A percentile compares a stretch with the other conserved stretches of the same genome.
Evolutionary conservation across 2,113 vertebrate genomes (phyloP).

Genomic region (Herpetotheres cachinnans): DNA sequence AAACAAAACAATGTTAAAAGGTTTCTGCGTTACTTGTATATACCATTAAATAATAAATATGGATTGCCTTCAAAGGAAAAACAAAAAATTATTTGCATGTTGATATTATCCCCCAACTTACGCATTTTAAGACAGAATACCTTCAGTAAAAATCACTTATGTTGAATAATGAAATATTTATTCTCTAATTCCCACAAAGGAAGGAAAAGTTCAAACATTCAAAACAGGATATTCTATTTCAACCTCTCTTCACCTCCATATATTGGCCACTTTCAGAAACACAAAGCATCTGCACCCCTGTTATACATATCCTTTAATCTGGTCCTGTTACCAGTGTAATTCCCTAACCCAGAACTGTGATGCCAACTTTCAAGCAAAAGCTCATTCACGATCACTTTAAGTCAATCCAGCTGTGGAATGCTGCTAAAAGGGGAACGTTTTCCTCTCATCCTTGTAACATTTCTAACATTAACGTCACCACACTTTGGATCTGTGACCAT

Average conservation of each 20-base stretch:
- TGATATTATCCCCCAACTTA: neutral
- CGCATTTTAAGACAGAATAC: neutral
- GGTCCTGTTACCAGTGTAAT: neutral
- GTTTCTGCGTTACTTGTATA: neutral
- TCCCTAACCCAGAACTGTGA: neutral
- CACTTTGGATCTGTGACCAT: rapidly evolving
- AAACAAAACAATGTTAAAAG: neutral
- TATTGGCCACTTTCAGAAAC: neutral
- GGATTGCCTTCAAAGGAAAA: neutral
- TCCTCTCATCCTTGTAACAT: neutral
- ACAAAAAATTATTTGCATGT: neutral
- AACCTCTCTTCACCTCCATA: neutral
- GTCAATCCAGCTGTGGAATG: neutral
- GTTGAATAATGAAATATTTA: neutral
- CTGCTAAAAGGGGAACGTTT: neutral
- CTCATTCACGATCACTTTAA: neutral
- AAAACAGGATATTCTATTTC: neutral
- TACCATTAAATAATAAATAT: neutral
- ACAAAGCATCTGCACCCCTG: neutral
- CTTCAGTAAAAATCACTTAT: neutral
- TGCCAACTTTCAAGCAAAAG: neutral
- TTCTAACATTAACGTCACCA: neutral
- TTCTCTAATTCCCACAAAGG: neutral
- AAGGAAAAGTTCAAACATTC: neutral
- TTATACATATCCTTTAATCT: neutral